Evolutionary conservation across 2,113 vertebrate species (phyloP), one percentile per base, ranked within the genome.

Genomic region (Neotoma lepida): DNA sequence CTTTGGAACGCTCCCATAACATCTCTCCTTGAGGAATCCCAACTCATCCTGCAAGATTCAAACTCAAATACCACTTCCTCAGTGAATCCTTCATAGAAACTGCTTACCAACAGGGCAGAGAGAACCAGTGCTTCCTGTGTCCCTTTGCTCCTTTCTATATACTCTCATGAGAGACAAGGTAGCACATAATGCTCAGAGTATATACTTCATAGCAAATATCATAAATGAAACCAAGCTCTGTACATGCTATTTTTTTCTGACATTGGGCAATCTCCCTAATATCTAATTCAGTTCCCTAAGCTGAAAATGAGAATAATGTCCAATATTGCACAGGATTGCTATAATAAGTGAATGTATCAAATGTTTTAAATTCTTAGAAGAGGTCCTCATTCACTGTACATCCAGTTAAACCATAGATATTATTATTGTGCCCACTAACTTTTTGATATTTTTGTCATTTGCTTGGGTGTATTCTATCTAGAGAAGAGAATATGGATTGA

Each of bases 391-490:
- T 82, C 86, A 88, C 44, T 51, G n/a, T 14, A 49, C 39, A 51
- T 64, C 86, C 84, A 68, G 81, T 66, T 66, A 81, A 82, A 46
- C 44, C 3, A 58, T 51, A 44, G 41, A 89, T 89, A 30, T 73
- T 90, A 89, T 86, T 91, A 90, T 70, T 61, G 49, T 61, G 33
- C 28, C 44, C 89, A 73, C 89, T 97, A 93, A 94, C 89, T 93
- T 85, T 71, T 86, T 86, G 78, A 80, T 88, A 61, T 8, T 49
- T 22, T 96, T 93, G 58, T 92, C 86, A 46, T 71, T 63, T 89
- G 39, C n/a, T 90, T 93, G 94, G 74, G 22, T 91, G 4, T 93
- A 90, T 49, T 30, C 35, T 84, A 51, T 95, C 70, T 91, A 77
- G 71, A 96, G 71, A 94, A 94, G 9, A 95, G 70, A 46, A 88